Evolutionary conservation across 2,888 invertebrate species (phyloP), one percentile per base, ranked within the genome.

Genomic region (Andrena flavipes): DNA sequence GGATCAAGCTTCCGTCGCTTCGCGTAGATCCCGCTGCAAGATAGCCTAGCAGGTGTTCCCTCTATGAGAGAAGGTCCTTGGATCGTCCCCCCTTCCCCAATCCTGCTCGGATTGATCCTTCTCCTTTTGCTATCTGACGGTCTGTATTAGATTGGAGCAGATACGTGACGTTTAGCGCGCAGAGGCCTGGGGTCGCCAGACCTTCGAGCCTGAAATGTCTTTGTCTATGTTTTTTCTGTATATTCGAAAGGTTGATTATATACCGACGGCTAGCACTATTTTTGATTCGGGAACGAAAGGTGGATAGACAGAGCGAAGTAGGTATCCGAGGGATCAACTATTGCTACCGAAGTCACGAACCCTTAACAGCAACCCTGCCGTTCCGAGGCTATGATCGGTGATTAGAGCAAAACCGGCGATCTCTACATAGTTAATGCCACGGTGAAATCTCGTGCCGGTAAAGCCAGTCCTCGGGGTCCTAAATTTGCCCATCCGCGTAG

Each of bases 11-110:
- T 29, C 35, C 51, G 70, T 60, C n/a, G 16, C n/a, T 29, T 59
- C 70, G 2, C 42, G 29, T 29, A 78, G 59, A 77, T 78, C 70
- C 30, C 33, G 29, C 30, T 4, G 2, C 8, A n/a, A 77, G 78
- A 69, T 79, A 56, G n/a, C 59, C 59, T 35, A 29, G 59, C 79
- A 79, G 78, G 78, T 79, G 79, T 63, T 77, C 68, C 33, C 62
- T 68, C 10, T 42, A 42, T 26, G 48, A n/a, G 56, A 26, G 56
- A 56, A 13, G 20, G 23, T 30, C 30, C 70, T 20, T 49, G 48
- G 29, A 13, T 30, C 42, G 56, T 20, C 49, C 59, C 26, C 48
- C 59, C 8, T 33, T 62, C 8, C 29, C 54, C 6, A 30, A 51
- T 67, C 23, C 54, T 35, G 30, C 29, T 48, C 20, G 29, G 29